Base-by-base conservation (phyloP, 2,113 vertebrate genomes). In the Menidia beryllina region DNA sequence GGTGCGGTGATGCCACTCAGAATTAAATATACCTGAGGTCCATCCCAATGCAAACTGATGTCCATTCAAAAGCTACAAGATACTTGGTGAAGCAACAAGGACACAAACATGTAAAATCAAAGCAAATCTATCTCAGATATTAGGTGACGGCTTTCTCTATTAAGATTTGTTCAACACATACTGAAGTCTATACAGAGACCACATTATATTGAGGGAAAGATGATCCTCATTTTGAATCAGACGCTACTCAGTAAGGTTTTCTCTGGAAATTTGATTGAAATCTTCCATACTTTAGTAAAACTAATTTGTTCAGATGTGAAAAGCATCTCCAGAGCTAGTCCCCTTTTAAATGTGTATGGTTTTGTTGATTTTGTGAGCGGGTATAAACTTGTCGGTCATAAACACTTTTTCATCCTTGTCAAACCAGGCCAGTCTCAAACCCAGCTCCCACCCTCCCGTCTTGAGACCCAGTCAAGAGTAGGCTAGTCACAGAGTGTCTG, bases 11-110 rank as follows among this genome's bases (percentile, higher is more conserved):
- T 86, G 90, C 88, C 91, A 91, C 84, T 90, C 88, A 79, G 81
- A 45, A 90, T 92, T 91, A 92, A 81, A 74, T 34, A 66, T 73
- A 90, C 86, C 91, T 91, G 88, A 78, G 81, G 81, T 75, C 58
- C 79, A 72, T 86, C 82, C 84, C 82, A 81, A 91, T 86, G 51
- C 85, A 79, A 85, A 85, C 48, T 83, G 82, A 91, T 84, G 89
- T 89, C 86, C 77, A 70, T 71, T 89, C 82, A 82, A 61, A 86
- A 82, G 72, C 78, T 50, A 83, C 74, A 72, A 54, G 75, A 74
- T 74, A 61, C 52, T 50, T 23, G 26, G 45, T 41, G 56, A 84
- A 81, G 79, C 78, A 78, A 77, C 70, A 63, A 48, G 56, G 81
- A 73, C 67, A 72, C 70, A 79, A 64, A 72, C 54, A 66, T 56